These are phyloP conservation scores for Steatornis caripensis DNA, from an alignment of 2,113 vertebrate genomes.

Conservation along the genomic window DNA sequence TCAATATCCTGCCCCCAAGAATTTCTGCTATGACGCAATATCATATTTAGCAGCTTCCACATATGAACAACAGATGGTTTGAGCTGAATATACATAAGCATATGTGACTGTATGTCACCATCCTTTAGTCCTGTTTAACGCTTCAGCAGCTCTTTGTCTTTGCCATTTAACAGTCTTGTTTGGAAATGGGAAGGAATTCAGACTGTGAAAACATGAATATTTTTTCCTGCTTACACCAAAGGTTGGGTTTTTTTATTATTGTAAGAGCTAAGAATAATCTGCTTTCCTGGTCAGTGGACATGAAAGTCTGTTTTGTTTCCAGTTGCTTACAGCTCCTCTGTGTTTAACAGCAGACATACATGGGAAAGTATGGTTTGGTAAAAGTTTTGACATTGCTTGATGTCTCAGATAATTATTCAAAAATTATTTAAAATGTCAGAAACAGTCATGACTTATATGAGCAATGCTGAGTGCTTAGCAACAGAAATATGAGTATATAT, in stretches of 20 bases:
- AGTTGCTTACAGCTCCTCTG: neutral
- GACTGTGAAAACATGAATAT: neutral
- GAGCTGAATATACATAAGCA: constrained; percentile 17
- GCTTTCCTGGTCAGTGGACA: neutral
- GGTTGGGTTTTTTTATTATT: neutral
- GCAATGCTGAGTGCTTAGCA: neutral
- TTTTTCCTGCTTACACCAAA: neutral
- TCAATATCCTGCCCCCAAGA: neutral
- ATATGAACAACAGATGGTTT: constrained; percentile 51
- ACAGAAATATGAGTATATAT: neutral
- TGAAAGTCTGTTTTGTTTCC: neutral
- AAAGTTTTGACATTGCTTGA: neutral
- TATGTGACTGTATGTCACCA: neutral
- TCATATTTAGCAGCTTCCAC: neutral
- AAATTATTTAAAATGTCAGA: neutral
- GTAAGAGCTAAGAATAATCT: neutral
- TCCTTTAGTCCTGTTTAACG: constrained; percentile 10
- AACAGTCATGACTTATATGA: neutral
- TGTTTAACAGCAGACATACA: neutral
- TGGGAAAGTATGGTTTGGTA: neutral
- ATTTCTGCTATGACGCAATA: constrained; percentile 20
- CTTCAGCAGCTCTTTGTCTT: neutral
- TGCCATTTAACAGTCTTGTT: neutral
- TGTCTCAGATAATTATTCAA: neutral
- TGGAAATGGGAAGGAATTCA: neutral